Base-by-base conservation (phyloP, 2,888 invertebrate species). In the Brachylomia viminalis region DNA sequence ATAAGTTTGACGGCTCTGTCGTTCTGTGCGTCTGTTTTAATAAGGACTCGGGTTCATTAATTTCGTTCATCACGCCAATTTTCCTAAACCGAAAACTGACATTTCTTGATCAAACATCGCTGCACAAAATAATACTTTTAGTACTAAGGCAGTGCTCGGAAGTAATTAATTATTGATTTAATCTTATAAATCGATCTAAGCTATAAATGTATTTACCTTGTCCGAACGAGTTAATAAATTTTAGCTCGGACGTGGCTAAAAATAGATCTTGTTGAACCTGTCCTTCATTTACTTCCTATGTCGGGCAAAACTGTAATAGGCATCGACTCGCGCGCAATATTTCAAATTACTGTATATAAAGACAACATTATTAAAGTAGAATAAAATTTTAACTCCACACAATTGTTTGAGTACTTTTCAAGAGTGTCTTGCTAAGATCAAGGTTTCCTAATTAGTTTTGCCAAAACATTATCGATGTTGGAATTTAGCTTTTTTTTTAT, bases 231-330 rank as follows among this genome's bases (percentile, higher is more conserved):
- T 69, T 73, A 56, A 56, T 72, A 68, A 72, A 80, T 80, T 61
- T 49, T 66, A 62, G n/a, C 67, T 67, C 33, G 72, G 64, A 79
- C 54, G 27, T 30, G 10, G 27, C 61, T 82, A 82, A 67, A 70
- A 69, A 82, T 82, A 82, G 64, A 67, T 58, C 65, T 67, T 15
- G 65, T 61, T 54, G 17, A 27, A 80, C 49, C 17, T 75, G 81
- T 58, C 75, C 80, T 80, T 72, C 52, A 38, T 42, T 49, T 80
- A 80, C 80, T 80, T 80, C 84, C 84, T 80, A 38, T 59, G 42
- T 54, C 45, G 30, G 20, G 62, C n/a, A 27, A 70, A 49, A 61
- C 49, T 52, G 23, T 66, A 45, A 52, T 70, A 38, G 33, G 49
- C 23, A 42, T 49, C 30, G 4, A 59, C 23, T 47, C 20, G 27